Conservation (phyloP, 2,888 invertebrate species). For the Herminia tarsipennalis region DNA sequence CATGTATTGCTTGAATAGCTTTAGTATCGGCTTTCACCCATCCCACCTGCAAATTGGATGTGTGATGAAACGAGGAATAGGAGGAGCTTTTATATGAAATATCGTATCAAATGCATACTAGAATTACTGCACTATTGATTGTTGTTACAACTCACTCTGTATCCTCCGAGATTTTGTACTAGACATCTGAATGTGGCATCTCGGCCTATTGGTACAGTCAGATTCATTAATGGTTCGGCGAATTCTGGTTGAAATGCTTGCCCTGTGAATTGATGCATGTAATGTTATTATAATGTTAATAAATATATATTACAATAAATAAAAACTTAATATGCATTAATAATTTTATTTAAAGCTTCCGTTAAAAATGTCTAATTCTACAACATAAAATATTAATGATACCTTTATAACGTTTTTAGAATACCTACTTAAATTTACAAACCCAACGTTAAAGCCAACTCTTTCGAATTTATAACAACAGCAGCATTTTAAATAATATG, state of each 20-base stretch:
- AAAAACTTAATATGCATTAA: too few species aligned
- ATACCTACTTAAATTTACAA: too few species aligned
- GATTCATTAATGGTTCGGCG: constrained; percentile 92
- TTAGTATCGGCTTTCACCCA: constrained; percentile 98
- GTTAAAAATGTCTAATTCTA: too few species aligned
- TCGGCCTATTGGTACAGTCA: constrained; percentile 93
- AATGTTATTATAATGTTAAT: neutral
- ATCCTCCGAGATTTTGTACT: constrained; percentile 94
- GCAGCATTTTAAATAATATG: too few species aligned
- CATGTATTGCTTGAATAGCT: constrained; percentile 96
- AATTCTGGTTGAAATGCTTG: constrained; percentile 94
- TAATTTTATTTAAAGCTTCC: too few species aligned
- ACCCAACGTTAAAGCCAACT: too few species aligned
- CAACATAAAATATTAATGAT: too few species aligned
- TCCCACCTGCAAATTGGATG: constrained; percentile 88
- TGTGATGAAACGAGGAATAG: constrained; percentile 16
- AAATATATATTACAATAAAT: neutral
- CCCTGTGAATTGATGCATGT: constrained; percentile 76
- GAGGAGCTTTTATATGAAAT: neutral
- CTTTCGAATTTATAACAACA: too few species aligned
- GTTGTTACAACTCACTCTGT: constrained; percentile 91
- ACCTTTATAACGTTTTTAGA: too few species aligned
- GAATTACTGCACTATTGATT: too few species aligned
- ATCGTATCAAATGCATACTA: neutral
- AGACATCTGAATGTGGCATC: constrained; percentile 95